Percentiles rank a stretch among this genome's conserved stretches.
Evolutionary conservation across 2,888 invertebrate genomes (phyloP).

Genomic region (Ophioninae sp.): DNA sequence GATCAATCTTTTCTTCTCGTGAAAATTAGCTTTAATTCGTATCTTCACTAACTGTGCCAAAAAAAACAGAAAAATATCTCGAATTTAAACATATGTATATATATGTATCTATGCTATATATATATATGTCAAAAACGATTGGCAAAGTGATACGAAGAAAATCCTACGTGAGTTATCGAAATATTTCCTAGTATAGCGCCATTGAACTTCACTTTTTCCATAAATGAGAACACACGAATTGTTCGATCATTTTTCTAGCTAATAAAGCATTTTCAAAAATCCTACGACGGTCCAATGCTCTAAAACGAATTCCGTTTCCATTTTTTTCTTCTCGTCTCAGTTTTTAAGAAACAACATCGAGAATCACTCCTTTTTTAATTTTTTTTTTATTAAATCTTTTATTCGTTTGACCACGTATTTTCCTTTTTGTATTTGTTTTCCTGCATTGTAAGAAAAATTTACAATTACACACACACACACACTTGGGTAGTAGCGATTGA

Average conservation of each 20-base stretch:
- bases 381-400: constrained; percentile 51
- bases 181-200: constrained; percentile 46
- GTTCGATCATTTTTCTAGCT: constrained; percentile 51
- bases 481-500: constrained; percentile 34
- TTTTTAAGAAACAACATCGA: constrained; percentile 23
- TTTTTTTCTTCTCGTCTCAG: neutral
- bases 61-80: constrained; percentile 17
- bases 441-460: constrained; percentile 54
- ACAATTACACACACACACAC: constrained; percentile 54
- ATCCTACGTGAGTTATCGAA: constrained; percentile 39
- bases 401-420: constrained; percentile 47
- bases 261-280: constrained; percentile 31
- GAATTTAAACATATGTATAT: constrained; percentile 5
- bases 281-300: neutral
- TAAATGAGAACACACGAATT: constrained; percentile 45
- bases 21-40: constrained; percentile 62
- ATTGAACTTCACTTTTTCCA: constrained; percentile 54
- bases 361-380: constrained; percentile 2
- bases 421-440: constrained; percentile 1
- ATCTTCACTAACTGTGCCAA: constrained; percentile 67
- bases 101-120: neutral
- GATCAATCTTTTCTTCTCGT: constrained; percentile 67
- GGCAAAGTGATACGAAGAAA: no score
- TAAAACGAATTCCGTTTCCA: neutral
- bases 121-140: no score